These are phyloP conservation scores for Calameuta filiformis DNA, from an alignment of 2,888 invertebrate species.

Conservation along the genomic window DNA sequence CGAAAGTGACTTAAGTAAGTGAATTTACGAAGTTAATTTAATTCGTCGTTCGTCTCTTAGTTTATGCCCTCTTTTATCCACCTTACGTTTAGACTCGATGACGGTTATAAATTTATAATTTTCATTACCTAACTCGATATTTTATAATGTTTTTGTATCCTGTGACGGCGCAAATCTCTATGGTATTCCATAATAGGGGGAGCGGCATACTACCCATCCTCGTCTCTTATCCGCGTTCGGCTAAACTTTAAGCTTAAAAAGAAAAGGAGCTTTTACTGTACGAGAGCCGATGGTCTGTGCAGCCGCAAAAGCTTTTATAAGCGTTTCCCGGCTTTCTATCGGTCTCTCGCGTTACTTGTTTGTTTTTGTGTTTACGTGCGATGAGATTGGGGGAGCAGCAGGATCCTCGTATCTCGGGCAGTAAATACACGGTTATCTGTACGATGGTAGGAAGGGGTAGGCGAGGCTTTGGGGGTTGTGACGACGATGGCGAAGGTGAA, in stretches of 20 bases:
- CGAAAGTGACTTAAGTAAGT: too few relatives aligned
- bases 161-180: not conserved
- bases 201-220: not conserved
- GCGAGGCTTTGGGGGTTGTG: not conserved
- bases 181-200: not conserved
- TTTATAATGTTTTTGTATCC: not conserved
- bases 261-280: conserved; percentile 8
- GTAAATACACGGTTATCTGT: conserved; percentile 52
- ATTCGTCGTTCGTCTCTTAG: not conserved
- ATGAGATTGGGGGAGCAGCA: conserved; percentile 30
- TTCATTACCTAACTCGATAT: not conserved
- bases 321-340: not conserved
- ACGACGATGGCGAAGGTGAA: not conserved
- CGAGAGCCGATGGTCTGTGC: conserved; percentile 19
- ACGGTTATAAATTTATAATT: not conserved
- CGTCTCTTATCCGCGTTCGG: not conserved
- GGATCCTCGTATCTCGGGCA: conserved; percentile 41
- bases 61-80: not conserved
- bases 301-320: conserved; percentile 22
- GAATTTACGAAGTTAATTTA: not conserved
- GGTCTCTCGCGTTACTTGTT: conserved; percentile 22
- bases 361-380: conserved; percentile 36
- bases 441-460: conserved; percentile 1
- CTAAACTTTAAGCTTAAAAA: conserved; percentile 2
- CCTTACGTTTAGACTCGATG: not conserved